Conservation (phyloP, 2,888 invertebrate species). For the Drosophila infuscata region DNA sequence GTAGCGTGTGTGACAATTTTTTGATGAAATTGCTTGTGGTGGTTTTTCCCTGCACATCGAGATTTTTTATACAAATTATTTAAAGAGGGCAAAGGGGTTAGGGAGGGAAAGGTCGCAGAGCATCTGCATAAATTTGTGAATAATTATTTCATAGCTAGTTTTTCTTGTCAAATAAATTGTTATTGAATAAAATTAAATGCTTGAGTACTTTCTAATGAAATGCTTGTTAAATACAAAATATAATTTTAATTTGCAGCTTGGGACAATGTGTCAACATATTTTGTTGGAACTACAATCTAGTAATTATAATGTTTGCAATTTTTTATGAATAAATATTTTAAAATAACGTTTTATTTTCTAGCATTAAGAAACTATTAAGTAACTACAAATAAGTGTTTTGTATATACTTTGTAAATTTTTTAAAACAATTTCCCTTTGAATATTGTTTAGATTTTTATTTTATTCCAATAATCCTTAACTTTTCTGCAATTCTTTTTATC, state of each 20-base stretch:
- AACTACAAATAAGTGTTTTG: background rate
- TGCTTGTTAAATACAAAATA: background rate
- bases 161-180: constrained; percentile 1
- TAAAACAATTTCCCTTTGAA: background rate
- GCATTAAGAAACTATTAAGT: background rate
- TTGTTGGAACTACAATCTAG: background rate
- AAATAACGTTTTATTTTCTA: background rate
- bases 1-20: constrained; percentile 37
- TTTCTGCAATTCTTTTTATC: background rate
- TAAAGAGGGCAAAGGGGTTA: background rate
- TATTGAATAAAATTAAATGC: constrained; percentile 10
- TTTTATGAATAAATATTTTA: background rate
- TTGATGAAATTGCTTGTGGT: constrained; percentile 50
- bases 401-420: background rate
- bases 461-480: background rate
- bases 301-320: background rate
- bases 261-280: background rate
- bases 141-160: background rate
- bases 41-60: constrained; percentile 16
- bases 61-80: background rate
- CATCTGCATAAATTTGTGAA: constrained; percentile 41
- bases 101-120: background rate
- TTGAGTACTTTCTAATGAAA: background rate
- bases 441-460: background rate
- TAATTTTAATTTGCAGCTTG: background rate